These are phyloP conservation scores for Dendroctonus ponderosae DNA, from an alignment of 1,140 invertebrate species.

Conservation along the genomic window DNA sequence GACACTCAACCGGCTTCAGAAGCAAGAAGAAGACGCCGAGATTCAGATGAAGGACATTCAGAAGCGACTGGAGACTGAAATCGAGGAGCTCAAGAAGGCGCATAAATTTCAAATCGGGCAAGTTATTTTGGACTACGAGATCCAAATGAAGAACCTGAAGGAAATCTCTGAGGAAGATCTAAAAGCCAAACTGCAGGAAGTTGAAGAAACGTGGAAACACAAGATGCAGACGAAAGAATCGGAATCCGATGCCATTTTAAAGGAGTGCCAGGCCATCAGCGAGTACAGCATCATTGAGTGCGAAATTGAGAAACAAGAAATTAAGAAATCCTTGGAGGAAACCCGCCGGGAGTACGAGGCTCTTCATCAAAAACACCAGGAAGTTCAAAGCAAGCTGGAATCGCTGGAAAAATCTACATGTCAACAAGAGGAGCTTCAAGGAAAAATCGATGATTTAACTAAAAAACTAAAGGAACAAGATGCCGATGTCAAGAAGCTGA, in stretches of 20 bases:
- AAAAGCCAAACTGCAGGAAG: conserved; percentile 40
- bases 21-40: conserved; percentile 27
- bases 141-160: conserved; percentile 51
- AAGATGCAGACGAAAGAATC: conserved; percentile 52
- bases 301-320: conserved; percentile 55
- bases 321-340: conserved; percentile 51
- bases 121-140: conserved; percentile 42
- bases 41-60: conserved; percentile 34
- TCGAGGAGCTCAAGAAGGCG: conserved; percentile 42
- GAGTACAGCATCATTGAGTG: conserved; percentile 55
- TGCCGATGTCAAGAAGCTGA: conserved; percentile 49
- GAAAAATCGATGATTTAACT: conserved; percentile 31
- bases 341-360: conserved; percentile 51
- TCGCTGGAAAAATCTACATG: conserved; percentile 10
- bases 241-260: conserved; percentile 52
- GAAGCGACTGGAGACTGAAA: conserved; percentile 40
- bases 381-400: neutral
- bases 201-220: conserved; percentile 50
- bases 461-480: conserved; percentile 41
- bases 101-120: conserved; percentile 39
- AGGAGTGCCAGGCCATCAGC: conserved; percentile 55
- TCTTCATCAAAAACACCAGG: conserved; percentile 38
- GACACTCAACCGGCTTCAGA: conserved; percentile 39
- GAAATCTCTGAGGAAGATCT: conserved; percentile 15
- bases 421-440: conserved; percentile 25